phyloP scores from a whole-genome alignment of 1,140 invertebrate species.

The Macrostomum lignano region DNA sequence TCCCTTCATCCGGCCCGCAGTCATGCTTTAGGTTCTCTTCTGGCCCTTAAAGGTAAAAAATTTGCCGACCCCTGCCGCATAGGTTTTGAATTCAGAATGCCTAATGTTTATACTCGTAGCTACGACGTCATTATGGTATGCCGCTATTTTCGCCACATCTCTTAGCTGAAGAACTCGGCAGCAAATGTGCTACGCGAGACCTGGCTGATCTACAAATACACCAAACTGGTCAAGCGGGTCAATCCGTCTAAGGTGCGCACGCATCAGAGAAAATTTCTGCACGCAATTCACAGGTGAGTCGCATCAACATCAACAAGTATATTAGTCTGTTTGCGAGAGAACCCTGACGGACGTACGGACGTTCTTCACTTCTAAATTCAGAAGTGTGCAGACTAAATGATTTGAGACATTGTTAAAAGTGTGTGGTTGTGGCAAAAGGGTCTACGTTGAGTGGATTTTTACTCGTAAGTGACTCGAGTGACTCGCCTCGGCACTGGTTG shows the following conservation, averaged over 20 bases:
- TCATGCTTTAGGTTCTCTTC: no score
- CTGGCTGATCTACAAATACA: conserved; percentile 94
- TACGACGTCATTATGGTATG: conserved; percentile 2
- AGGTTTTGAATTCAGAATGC: no score
- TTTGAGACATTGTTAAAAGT: neutral
- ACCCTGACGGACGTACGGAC: neutral
- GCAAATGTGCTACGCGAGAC: conserved; percentile 87
- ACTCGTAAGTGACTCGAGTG: no score
- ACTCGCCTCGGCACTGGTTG: no score
- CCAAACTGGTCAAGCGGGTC: conserved; percentile 69
- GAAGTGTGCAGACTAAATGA: neutral
- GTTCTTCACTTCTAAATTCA: neutral
- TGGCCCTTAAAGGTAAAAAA: no score
- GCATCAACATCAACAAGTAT: neutral
- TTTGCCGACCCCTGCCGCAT: no score
- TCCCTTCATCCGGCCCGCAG: no score
- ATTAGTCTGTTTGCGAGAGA: neutral
- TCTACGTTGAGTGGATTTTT: neutral
- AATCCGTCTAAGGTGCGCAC: conserved; percentile 67
- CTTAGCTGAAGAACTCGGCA: conserved; percentile 68
- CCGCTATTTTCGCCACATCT: neutral
- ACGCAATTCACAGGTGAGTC: conserved; percentile 73
- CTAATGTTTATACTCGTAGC: no score
- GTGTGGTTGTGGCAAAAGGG: neutral
- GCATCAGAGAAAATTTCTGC: conserved; percentile 82